A percentile compares a stretch with the other conserved stretches of the same genome.
These are phyloP conservation scores for Loripinus fragilis DNA, from an alignment of 2,888 invertebrate species.

Conservation along the genomic window DNA sequence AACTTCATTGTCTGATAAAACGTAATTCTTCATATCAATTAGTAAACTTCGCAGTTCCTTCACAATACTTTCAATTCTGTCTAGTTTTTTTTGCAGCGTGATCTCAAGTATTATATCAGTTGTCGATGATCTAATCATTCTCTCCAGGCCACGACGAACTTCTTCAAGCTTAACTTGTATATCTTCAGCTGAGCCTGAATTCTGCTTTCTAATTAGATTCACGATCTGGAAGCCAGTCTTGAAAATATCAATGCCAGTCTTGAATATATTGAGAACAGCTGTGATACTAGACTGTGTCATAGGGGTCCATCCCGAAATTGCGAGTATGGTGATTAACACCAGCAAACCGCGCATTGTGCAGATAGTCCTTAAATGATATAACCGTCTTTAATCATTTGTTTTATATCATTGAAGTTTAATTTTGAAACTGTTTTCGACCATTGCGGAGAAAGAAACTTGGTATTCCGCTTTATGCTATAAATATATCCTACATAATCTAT, in stretches of 20 bases:
- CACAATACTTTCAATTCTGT: not conserved
- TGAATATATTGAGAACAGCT: not conserved
- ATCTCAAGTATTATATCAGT: not conserved
- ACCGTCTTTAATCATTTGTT: too few relatives aligned
- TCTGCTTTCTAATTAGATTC: not conserved
- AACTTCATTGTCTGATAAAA: too few relatives aligned
- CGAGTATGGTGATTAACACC: too few relatives aligned
- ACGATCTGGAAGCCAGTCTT: not conserved
- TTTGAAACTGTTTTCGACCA: too few relatives aligned
- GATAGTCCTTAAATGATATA: too few relatives aligned
- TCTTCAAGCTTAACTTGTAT: not conserved
- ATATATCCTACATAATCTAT: too few relatives aligned
- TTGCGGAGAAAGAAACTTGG: too few relatives aligned
- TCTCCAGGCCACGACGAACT: not conserved
- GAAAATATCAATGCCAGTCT: not conserved
- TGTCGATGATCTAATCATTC: not conserved
- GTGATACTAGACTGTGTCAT: too few relatives aligned
- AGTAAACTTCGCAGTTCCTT: not conserved
- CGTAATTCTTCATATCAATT: not conserved
- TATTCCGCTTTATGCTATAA: too few relatives aligned
- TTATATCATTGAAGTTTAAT: too few relatives aligned
- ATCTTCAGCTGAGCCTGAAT: not conserved
- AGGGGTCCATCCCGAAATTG: too few relatives aligned
- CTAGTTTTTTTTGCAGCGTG: not conserved
- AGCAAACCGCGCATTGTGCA: too few relatives aligned